phyloP scores from a whole-genome alignment of 2,797 vertebrate genomes.

The Mallotus villosus region DNA sequence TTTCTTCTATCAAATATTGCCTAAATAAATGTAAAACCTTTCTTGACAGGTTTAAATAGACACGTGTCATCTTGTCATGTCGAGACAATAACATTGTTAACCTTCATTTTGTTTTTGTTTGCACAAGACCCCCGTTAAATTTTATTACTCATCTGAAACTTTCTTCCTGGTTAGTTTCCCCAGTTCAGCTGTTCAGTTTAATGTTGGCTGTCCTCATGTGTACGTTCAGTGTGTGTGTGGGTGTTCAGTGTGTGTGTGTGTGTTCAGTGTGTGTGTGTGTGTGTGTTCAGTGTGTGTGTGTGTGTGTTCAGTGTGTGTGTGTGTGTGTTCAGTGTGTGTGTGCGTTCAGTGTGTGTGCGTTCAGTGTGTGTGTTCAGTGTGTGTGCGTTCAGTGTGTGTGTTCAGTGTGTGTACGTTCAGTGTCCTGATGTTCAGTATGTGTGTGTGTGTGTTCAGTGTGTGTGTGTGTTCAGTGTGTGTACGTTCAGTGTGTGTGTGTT shows the following conservation, averaged over 20 bases:
- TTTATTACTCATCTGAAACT: not conserved
- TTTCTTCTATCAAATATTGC: slow-evolving; percentile 7
- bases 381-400: no score
- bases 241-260: no score
- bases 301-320: slow-evolving; percentile 11
- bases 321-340: no score
- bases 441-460: slow-evolving; percentile 16
- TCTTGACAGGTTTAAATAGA: slow-evolving; percentile 1
- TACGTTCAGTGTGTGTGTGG: not conserved
- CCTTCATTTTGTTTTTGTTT: slow-evolving; percentile 1
- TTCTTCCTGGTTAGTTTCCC: slow-evolving; percentile 25
- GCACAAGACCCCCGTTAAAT: not conserved
- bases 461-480: slow-evolving; percentile 18
- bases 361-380: slow-evolving; percentile 7
- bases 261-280: slow-evolving; percentile 18
- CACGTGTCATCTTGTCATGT: not conserved
- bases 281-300: slow-evolving; percentile 15
- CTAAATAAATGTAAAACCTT: not conserved
- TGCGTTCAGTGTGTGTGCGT: slow-evolving; percentile 16
- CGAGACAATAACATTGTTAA: not conserved
- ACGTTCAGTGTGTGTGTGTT: slow-evolving; percentile 16
- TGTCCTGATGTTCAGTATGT: no score
- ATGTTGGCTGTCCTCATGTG: not conserved
- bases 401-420: slow-evolving; percentile 21
- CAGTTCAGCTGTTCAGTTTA: slow-evolving; percentile 13